Conservation (phyloP, 1,140 invertebrate genomes). For the Dinothrombium tinctorium region DNA sequence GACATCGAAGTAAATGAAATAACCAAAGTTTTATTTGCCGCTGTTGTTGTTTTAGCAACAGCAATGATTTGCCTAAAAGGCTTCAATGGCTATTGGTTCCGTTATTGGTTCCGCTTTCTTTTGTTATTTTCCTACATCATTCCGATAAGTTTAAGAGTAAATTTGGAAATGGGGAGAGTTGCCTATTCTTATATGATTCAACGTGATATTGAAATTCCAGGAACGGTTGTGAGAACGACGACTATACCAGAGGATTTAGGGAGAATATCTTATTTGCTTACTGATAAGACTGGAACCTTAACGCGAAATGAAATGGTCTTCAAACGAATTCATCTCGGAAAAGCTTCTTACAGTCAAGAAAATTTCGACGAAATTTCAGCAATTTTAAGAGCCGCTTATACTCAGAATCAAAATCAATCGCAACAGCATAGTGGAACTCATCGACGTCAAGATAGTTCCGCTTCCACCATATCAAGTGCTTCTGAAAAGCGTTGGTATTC, state of each 20-base stretch:
- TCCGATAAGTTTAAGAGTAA: slow-evolving; percentile 88
- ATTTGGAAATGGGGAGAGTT: slow-evolving; percentile 93
- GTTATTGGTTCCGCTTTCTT: slow-evolving; percentile 87
- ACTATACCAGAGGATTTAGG: slow-evolving; percentile 98
- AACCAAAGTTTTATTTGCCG: slow-evolving; percentile 80
- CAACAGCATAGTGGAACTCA: slow-evolving; percentile 8
- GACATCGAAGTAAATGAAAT: slow-evolving; percentile 88
- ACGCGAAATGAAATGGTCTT: slow-evolving; percentile 99
- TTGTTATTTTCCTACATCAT: slow-evolving; percentile 97
- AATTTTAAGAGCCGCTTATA: slow-evolving; percentile 18
- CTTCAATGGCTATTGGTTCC: slow-evolving; percentile 85
- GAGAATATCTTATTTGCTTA: slow-evolving; percentile 75
- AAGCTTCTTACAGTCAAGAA: slow-evolving; percentile 58
- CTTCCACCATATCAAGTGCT: slow-evolving; percentile 11
- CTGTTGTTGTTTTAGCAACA: slow-evolving; percentile 66
- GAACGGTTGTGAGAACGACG: slow-evolving; percentile 89
- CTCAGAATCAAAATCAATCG: slow-evolving; percentile 10
- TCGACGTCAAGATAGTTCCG: slow-evolving; percentile 11
- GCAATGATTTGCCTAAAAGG: slow-evolving; percentile 86
- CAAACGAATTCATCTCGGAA: slow-evolving; percentile 74
- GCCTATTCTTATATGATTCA: slow-evolving; percentile 95
- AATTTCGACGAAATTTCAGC: slow-evolving; percentile 47
- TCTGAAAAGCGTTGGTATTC: slow-evolving; percentile 7
- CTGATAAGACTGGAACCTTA: slow-evolving; percentile 94
- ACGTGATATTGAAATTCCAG: slow-evolving; percentile 67